Conservation (phyloP, 2,113 vertebrate genomes). For the Dicrurus megarhynchus region DNA sequence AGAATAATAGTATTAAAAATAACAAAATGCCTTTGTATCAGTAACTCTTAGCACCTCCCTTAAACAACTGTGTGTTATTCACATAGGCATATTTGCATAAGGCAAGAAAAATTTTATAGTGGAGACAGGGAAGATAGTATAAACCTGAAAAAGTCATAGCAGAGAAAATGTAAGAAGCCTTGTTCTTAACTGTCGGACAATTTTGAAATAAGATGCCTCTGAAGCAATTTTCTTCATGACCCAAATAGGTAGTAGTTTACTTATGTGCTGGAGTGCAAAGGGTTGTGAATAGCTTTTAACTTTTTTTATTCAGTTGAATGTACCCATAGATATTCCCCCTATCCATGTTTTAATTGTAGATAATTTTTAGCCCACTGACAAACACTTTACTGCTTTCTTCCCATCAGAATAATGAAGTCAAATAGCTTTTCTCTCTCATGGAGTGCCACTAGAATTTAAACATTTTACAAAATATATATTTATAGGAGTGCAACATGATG, state of each 20-base stretch:
- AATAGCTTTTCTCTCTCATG: neutral
- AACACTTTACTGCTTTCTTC: neutral
- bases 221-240: neutral
- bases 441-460: neutral
- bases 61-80: neutral
- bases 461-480: neutral
- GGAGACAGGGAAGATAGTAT: neutral
- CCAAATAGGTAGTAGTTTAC: neutral
- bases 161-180: neutral
- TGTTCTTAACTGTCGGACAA: neutral
- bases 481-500: neutral
- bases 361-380: neutral
- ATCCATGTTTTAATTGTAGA: neutral
- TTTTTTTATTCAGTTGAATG: neutral
- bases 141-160: neutral
- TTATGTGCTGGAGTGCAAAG: neutral
- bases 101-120: neutral
- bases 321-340: neutral
- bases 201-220: neutral
- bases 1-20: neutral
- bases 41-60: neutral
- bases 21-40: neutral
- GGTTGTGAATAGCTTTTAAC: neutral
- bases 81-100: neutral
- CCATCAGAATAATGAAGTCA: neutral